These are phyloP conservation scores for Helobdella robusta DNA, from an alignment of 2,888 invertebrate genomes.

Conservation along the genomic window DNA sequence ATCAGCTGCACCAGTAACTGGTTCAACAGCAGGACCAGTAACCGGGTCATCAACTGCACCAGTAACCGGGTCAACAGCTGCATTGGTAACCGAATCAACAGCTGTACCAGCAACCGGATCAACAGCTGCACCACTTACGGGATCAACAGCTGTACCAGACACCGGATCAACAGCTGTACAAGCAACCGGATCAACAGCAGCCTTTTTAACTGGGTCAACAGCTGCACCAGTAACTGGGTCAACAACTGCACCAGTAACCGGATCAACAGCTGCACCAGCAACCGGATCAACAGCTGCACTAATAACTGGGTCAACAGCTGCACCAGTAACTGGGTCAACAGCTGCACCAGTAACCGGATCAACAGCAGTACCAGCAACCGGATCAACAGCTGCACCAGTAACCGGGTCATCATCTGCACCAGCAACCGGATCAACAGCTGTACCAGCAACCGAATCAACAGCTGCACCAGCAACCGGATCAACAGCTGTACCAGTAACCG, in stretches of 20 bases:
- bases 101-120: background rate
- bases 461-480: too few relatives aligned
- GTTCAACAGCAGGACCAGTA: background rate
- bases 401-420: background rate
- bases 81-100: background rate
- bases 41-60: background rate
- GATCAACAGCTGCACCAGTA: background rate
- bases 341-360: background rate
- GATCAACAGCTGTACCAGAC: background rate
- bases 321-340: background rate
- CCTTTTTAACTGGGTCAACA: background rate
- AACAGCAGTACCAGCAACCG: constrained; percentile 14
- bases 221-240: background rate
- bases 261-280: background rate
- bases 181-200: background rate
- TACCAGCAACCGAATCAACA: too few relatives aligned
- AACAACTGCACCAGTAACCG: background rate
- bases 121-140: background rate
- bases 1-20: background rate
- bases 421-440: too few relatives aligned
- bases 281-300: background rate
- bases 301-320: background rate
- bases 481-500: too few relatives aligned
- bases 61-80: background rate
- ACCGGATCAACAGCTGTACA: background rate